Evolutionary conservation across 1,140 invertebrate species (phyloP), one percentile per base, ranked within the genome.

Genomic region (Anadara kagoshimensis): DNA sequence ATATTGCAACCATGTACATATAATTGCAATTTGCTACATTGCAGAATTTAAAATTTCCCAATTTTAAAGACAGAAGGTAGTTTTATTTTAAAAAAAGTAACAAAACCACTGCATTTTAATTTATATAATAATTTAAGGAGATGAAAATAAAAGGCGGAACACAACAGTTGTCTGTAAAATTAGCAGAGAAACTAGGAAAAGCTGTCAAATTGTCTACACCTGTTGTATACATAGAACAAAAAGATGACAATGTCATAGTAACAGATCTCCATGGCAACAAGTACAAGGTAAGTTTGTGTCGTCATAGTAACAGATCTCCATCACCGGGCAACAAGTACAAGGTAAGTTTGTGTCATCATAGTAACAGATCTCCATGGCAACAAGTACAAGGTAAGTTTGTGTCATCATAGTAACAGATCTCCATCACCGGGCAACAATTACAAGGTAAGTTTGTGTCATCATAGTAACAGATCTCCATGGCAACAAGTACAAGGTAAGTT

Each of bases 121-220:
- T n/a, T n/a, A n/a, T n/a, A n/a, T n/a, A n/a, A 36, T 36, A 7
- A 36, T 45, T 62, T 26, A 20, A 43, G 44, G 24, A 43, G 51
- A 51, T 26, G 26, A 43, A 51, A 47, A 22, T 58, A 26, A n/a
- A 18, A 16, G 29, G 36, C 16, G 51, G 54, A 10, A 54, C 36
- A 29, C 45, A 65, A 24, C 16, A 24, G 11, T 36, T 51, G 11
- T 54, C 63, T 10, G 16, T 29, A 10, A 53, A 36, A 18, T 51
- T 65, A 29, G 51, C 45, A 36, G 47, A 53, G 29, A 53, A 26
- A 51, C 26, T 65, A n/a, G 18, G 20, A 3, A 11, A 53, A 11
- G 14, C n/a, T n/a, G 16, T 65, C 1, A 65, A 36, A 24, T 26
- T 65, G n/a, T 54, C 63, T 54, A 36, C n/a, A 53, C 59, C 59